phyloP scores from a whole-genome alignment of 2,113 vertebrate genomes.

The Tyrannus savana region DNA sequence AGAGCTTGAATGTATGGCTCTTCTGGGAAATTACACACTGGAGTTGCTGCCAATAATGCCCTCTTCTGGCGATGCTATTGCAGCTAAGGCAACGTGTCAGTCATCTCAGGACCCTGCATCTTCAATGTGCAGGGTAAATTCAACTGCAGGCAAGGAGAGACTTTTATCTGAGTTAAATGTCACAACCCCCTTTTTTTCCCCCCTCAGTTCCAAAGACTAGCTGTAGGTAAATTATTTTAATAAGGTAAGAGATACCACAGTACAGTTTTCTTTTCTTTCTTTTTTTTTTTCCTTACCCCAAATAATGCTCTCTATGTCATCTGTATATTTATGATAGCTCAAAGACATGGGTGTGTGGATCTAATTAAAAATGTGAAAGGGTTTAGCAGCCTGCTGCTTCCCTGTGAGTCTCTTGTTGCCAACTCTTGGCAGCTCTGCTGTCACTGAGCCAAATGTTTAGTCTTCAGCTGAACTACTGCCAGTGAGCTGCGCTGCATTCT shows the following conservation, averaged over 20 bases:
- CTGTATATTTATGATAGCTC: conserved; percentile 97
- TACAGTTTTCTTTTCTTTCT: conserved; percentile 34
- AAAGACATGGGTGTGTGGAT: conserved; percentile 98
- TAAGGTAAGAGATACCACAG: conserved; percentile 66
- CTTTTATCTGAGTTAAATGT: conserved; percentile 3
- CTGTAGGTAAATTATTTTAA: conserved; percentile 75
- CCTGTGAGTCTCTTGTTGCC: conserved; percentile 88
- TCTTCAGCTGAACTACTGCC: conserved; percentile 94
- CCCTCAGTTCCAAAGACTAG: conserved; percentile 31
- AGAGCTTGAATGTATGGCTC: conserved; percentile 44
- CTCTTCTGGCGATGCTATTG: conserved; percentile 74
- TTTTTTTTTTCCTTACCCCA: conserved; percentile 68
- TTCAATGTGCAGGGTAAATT: background rate
- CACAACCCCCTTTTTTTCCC: background rate
- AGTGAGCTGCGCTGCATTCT: conserved; percentile 86
- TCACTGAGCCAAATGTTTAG: conserved; percentile 97
- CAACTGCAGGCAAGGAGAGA: background rate
- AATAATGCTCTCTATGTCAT: conserved; percentile 91
- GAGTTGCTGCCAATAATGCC: conserved; percentile 73
- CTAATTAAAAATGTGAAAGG: conserved; percentile 99
- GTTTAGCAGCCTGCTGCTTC: conserved; percentile 96
- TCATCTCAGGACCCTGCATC: conserved; percentile 27
- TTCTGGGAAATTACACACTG: conserved; percentile 48
- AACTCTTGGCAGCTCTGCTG: conserved; percentile 96
- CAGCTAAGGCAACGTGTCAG: conserved; percentile 1